Evolutionary conservation across 2,113 vertebrate genomes (phyloP), one percentile per base, ranked within the genome.

Genomic region (Actinemys pallida): DNA sequence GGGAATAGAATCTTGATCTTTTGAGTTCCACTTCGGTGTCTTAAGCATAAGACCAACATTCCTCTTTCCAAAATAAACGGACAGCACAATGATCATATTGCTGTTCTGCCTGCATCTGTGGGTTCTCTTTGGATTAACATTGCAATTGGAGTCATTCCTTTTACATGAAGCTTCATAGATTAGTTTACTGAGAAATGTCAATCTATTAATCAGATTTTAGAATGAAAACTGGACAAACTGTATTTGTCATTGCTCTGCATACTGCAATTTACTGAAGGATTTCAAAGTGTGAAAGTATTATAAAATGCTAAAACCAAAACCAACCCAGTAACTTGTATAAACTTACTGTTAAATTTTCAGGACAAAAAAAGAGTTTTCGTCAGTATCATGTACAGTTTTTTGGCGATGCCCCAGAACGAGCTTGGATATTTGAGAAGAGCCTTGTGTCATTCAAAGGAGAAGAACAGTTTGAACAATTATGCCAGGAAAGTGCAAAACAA

Each of bases 311-410:
- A 45, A 89, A 59, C 13, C 2, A 27, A 3, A 85, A 1, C 25
- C 54, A 0, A 39, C 8, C 35, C 20, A 9, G 19, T 78, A 10
- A 79, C 35, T 94, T 93, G 78, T 86, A 84, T 57, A 39, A 24
- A 5, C 13, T 12, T 1, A 1, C 16, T 0, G 88, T 94, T 50
- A 49, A 24, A 94, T 97, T 98, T 97, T 79, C 91, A 99, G 98
- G 98, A 86, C 98, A 98, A 90, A 99, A 98, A 90, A 99, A 99
- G 96, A 99, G 97, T 94, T 93, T 99, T 93, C 95, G 98, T 93
- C 98, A 99, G 75, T 99, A 99, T 96, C 99, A 99, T 1, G 99
- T 99, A 54, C 99, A 99, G 98, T 99, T 99, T 97, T 99, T 99
- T 96, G 99, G 99, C 59, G 99, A 99, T 45, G 98, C 99, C 52